Base-by-base conservation (phyloP, 1,140 invertebrate species). In the Rhynchophorus ferrugineus region DNA sequence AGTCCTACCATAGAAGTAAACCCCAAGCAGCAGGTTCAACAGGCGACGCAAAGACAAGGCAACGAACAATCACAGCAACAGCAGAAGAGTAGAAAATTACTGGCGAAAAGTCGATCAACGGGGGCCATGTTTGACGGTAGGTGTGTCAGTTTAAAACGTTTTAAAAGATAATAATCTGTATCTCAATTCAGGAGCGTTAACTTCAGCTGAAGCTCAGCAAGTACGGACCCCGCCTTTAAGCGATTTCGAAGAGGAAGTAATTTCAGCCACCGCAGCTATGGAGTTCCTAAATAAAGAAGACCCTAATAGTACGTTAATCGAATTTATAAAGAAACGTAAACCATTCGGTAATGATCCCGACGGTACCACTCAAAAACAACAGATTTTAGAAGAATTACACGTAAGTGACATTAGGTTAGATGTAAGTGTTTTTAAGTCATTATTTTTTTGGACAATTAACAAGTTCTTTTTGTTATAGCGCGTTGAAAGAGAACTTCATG, bases 351-450 rank as follows among this genome's bases (percentile, higher is more conserved):
- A 61, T 9, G 52, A 58, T 50, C 69, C 73, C 58, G 83, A 85
- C 45, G 81, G 85, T 57, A 81, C 82, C 38, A 67, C 81, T 13
- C 77, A 84, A 54, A 87, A 86, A 60, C 83, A 87, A 69, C 82
- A 85, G 64, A 86, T 88, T 61, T 73, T 87, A 5, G 85, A 88
- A 61, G 85, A 89, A 67, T 67, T 89, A 49, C 82, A 88, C 71
- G 80, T 81, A 68, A 53, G 59, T 69, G 5, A n/a, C n/a, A n/a
- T n/a, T n/a, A n/a, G n/a, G n/a, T n/a, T n/a, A n/a, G n/a, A n/a
- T n/a, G n/a, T n/a, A n/a, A n/a, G n/a, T n/a, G n/a, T n/a, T n/a
- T n/a, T n/a, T n/a, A n/a, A n/a, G n/a, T n/a, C n/a, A n/a, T n/a
- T n/a, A n/a, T n/a, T n/a, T n/a, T n/a, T n/a, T n/a, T 9, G n/a